Conservation (phyloP, 2,113 vertebrate species). For the Rhagologus leucostigma region DNA sequence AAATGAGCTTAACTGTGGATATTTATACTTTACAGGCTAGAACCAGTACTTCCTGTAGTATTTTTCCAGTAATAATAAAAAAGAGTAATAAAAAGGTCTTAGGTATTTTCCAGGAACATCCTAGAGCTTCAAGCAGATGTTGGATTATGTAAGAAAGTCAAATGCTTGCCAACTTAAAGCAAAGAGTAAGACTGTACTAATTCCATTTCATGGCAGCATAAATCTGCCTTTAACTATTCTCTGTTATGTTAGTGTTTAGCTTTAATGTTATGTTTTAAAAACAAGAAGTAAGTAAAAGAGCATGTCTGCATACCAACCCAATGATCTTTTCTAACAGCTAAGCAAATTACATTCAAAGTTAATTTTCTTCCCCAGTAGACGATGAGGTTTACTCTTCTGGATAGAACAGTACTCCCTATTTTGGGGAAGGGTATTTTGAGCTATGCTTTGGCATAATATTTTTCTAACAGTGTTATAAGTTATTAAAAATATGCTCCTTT, state of each 20-base stretch:
- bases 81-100: not conserved
- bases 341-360: not conserved
- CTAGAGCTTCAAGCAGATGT: not conserved
- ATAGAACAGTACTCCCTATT: not conserved
- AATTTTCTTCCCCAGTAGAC: not conserved
- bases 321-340: not conserved
- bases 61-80: conserved; percentile 22
- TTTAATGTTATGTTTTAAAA: not conserved
- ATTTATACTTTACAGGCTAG: conserved; percentile 23
- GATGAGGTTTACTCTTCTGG: not conserved
- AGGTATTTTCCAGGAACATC: conserved; percentile 5
- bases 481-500: not conserved
- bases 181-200: not conserved
- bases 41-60: not conserved
- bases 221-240: not conserved
- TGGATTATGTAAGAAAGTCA: not conserved
- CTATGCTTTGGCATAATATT: not conserved
- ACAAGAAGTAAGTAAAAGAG: conserved; percentile 11
- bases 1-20: not conserved
- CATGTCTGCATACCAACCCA: not conserved
- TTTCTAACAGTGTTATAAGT: not conserved
- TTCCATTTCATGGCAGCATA: not conserved
- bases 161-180: not conserved
- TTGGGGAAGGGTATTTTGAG: conserved; percentile 43
- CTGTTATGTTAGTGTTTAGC: not conserved